Conservation (phyloP, 2,797 vertebrate genomes). For the Cuculus canorus region DNA sequence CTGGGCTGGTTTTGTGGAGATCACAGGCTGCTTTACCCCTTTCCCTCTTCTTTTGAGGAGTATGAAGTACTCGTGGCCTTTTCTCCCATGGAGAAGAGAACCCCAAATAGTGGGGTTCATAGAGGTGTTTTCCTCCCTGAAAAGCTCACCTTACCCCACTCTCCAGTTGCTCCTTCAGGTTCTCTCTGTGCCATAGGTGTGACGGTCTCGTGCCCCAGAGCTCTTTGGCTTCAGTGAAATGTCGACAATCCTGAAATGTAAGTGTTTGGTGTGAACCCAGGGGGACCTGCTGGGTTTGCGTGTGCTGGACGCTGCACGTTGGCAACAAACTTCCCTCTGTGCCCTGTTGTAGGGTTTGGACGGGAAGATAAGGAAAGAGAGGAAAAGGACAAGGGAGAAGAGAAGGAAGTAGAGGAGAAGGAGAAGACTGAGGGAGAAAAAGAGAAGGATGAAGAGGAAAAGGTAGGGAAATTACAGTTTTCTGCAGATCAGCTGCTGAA, state of each 20-base stretch:
- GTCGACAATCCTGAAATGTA: slow-evolving; percentile 68
- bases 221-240: neutral
- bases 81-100: neutral
- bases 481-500: neutral
- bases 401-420: neutral
- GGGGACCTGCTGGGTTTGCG: neutral
- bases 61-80: neutral
- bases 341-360: slow-evolving; percentile 58
- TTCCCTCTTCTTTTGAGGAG: neutral
- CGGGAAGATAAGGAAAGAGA: slow-evolving; percentile 61
- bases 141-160: neutral
- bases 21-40: neutral
- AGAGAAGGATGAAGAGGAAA: neutral
- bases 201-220: neutral
- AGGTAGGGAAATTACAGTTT: slow-evolving; percentile 1
- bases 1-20: neutral
- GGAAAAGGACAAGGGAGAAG: neutral
- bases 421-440: neutral
- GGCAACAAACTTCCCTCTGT: neutral
- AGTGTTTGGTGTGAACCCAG: neutral
- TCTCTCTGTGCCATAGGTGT: neutral
- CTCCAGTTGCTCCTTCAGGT: neutral
- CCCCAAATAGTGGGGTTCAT: neutral
- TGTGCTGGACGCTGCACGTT: neutral
- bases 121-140: neutral